Base-by-base conservation (phyloP, 1,140 invertebrate species). In the Sesamia nonagrioides region DNA sequence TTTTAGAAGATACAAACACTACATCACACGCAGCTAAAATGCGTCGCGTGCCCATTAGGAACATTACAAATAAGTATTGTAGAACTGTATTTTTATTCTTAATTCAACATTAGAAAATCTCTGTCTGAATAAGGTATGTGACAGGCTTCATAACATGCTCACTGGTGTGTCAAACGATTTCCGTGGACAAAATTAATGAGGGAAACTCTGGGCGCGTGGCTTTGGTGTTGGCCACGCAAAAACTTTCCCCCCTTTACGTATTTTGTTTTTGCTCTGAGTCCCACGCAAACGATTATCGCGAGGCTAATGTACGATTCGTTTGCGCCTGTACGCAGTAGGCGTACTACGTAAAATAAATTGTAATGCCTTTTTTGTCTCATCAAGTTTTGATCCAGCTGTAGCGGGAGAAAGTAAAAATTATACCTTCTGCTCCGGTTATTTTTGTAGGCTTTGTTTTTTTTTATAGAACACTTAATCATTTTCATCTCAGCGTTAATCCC, bases 91-190 rank as follows among this genome's bases (percentile, higher is more conserved):
- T 73, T 27, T 58, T n/a, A 27, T 68, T 45, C 6, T 8, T 18
- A 56, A 8, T 35, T 13, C 33, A 40, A 45, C 11, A 60, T 52
- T 60, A 27, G 54, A 54, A 45, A 18, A 73, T 7, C 37, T 73
- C n/a, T 54, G 40, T 35, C 35, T 73, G 60, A 73, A 58, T 73
- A 74, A 27, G 52, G 21, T 60, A 60, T 74, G 3, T 27, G 27
- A 74, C 60, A 60, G 60, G 54, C 54, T 48, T 50, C 50, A 69
- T 60, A 40, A 71, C 42, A 68, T 78, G 68, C 68, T 66, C 68
- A 78, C 40, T 71, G 78, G 63, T 69, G 54, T 79, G 78, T 79
- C 78, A 79, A 79, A 79, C 72, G 71, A 79, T 79, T 79, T 75
- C 66, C 18, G 50, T 58, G 42, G 63, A 37, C 54, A 61, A 80